phyloP scores from a whole-genome alignment of 2,113 vertebrate genomes.

The pig (Sus scrofa) region T2T-Sscrofa CM000812.6:85943001-85943500 shows the following conservation, averaged over 20 bases:
- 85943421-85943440: slow-evolving; percentile 35
- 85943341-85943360: background rate
- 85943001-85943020: slow-evolving; percentile 78
- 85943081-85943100: background rate
- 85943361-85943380: background rate
- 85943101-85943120: slow-evolving; percentile 35
- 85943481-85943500: slow-evolving; percentile 21
- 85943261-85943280: background rate
- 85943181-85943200: background rate
- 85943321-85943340: background rate
- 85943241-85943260: background rate
- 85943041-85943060: slow-evolving; percentile 68
- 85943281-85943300: background rate
- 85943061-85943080: slow-evolving; percentile 22
- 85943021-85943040: slow-evolving; percentile 37
- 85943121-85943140: slow-evolving; percentile 40
- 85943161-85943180: background rate
- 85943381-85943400: background rate
- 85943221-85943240: background rate
- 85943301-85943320: background rate
- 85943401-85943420: background rate
- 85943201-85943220: slow-evolving; percentile 27
- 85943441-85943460: background rate
- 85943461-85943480: background rate
- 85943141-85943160: background rate